Evolutionary conservation across 2,113 vertebrate genomes (phyloP).

Genomic region (Aythya baeri): DNA sequence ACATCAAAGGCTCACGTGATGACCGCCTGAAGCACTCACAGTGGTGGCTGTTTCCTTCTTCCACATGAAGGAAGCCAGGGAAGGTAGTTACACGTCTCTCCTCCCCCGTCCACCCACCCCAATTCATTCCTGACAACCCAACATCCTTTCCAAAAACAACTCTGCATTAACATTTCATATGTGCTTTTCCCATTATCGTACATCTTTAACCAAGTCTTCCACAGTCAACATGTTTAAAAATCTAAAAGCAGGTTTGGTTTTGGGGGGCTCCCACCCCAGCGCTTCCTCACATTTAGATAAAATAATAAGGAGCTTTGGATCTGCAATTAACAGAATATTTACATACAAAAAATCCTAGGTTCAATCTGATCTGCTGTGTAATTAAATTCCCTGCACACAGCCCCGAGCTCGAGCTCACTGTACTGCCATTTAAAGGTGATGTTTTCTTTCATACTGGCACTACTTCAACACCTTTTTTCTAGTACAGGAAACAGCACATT

Average conservation of each 20-base stretch:
- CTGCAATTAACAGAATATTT: background rate
- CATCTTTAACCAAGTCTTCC: background rate
- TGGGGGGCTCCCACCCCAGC: background rate
- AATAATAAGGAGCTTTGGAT: background rate
- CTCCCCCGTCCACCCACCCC: background rate
- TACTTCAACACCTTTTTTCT: conserved; percentile 31
- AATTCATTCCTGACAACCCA: background rate
- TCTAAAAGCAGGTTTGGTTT: background rate
- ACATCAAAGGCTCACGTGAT: background rate
- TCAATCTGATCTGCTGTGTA: background rate
- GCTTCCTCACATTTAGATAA: background rate
- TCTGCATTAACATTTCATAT: background rate
- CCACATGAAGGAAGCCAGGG: background rate
- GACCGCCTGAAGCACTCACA: background rate
- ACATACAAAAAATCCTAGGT: background rate
- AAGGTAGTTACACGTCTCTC: background rate
- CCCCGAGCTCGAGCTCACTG: background rate
- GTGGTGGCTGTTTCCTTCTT: background rate
- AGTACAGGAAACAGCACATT: conserved; percentile 57
- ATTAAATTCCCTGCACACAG: background rate
- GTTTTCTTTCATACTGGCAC: conserved; percentile 16
- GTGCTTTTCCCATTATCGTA: background rate
- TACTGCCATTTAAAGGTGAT: background rate
- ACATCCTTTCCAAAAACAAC: background rate
- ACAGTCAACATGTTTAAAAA: background rate